Evolutionary conservation across 2,888 invertebrate genomes (phyloP), one percentile per base, ranked within the genome.

Genomic region (Andrena hattorfiana): DNA sequence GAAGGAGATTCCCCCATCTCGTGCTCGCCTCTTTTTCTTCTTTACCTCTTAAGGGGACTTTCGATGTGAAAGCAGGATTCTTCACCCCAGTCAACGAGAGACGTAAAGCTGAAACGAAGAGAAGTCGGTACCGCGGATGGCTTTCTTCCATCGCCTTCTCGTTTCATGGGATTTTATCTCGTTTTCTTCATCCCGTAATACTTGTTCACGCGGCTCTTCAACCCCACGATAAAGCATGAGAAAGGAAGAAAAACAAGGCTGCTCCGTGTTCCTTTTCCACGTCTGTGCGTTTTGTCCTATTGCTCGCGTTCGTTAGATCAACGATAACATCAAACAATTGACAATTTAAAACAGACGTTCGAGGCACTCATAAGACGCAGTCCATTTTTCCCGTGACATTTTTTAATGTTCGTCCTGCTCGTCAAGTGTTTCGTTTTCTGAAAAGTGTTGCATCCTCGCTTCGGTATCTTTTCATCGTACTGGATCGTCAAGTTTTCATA

Each of bases 61-160:
- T 64, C 70, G 76, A 74, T 56, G 81, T 85, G 82, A 77, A 84
- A 87, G 79, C 84, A 62, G 75, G 81, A 85, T 87, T 81, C 81
- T 74, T 64, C 77, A 69, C 63, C 60, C 67, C 56, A 71, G 74
- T 71, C 74, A 68, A 79, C 73, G 77, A 66, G 70, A 73, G 83
- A 87, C 68, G 85, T 77, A 71, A 79, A 68, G 78, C 67, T 35
- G 64, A 49, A 74, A 56, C 81, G 63, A 77, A 62, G 69, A 70
- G 77, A 80, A 74, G 69, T 74, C 83, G 69, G 69, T 62, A 49
- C 54, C 75, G 77, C 56, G 77, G 77, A 85, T 77, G 59, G 74
- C 69, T 79, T 69, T 83, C 77, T 83, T 79, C 83, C 75, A 79
- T 72, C 75, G 84, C 56, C 64, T 51, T 66, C 60, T 10, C 83